Percentiles rank a stretch among this genome's conserved stretches.
These are phyloP conservation scores for Neosalanx taihuensis DNA, from an alignment of 2,797 vertebrate species.

Conservation along the genomic window DNA sequence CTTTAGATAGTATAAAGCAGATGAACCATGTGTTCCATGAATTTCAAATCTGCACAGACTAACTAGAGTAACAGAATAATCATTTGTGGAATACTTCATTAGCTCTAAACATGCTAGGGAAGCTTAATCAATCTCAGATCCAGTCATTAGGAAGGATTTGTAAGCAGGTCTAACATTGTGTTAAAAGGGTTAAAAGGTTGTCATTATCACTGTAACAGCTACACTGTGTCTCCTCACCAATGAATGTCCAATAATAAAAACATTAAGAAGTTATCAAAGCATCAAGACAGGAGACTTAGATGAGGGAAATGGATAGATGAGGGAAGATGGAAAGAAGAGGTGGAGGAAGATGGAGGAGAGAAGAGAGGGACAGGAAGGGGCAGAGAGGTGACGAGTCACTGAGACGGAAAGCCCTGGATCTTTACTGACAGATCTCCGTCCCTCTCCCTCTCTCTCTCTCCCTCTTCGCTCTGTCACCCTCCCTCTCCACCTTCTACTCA, in stretches of 20 bases:
- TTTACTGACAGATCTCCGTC: slow-evolving; percentile 24
- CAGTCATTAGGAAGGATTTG: neutral
- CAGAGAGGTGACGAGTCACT: slow-evolving; percentile 14
- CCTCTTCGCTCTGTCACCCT: too few species aligned
- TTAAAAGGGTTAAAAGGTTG: neutral
- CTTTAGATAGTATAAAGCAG: neutral
- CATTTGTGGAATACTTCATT: neutral
- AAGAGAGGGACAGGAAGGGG: slow-evolving; percentile 10
- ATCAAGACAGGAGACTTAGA: neutral
- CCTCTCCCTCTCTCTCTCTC: too few species aligned
- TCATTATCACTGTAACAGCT: neutral
- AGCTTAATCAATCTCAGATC: neutral
- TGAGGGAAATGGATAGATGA: slow-evolving; percentile 8
- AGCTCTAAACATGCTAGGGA: neutral
- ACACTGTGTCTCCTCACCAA: neutral
- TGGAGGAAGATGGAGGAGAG: neutral
- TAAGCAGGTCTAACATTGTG: neutral
- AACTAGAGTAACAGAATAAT: neutral
- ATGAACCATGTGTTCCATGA: neutral
- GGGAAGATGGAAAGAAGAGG: slow-evolving; percentile 10
- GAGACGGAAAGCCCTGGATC: slow-evolving; percentile 16
- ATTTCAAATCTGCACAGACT: neutral
- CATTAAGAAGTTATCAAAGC: neutral
- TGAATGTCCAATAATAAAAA: neutral
- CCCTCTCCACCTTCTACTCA: neutral